These are phyloP conservation scores for Zalophus californianus DNA, from an alignment of 2,797 vertebrate genomes.

Conservation along the genomic window DNA sequence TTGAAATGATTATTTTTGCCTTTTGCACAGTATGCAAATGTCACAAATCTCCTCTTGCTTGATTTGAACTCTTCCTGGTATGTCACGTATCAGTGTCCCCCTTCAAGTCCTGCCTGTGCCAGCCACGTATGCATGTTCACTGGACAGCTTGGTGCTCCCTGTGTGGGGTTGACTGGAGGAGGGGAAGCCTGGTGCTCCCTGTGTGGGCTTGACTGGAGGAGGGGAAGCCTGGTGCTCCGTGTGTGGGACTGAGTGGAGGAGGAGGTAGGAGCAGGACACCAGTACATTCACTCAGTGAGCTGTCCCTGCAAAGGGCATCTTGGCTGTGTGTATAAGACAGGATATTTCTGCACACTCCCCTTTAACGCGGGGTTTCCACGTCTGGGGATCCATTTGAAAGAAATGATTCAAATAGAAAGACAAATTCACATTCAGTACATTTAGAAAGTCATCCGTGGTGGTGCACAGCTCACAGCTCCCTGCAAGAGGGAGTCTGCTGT, in stretches of 20 bases:
- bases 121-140: fast-evolving
- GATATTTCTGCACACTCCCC: too few relatives aligned
- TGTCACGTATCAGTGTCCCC: not conserved
- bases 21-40: not conserved
- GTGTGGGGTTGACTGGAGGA: not conserved
- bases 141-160: not conserved
- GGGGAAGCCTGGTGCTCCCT: not conserved
- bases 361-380: not conserved
- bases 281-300: fast-evolving
- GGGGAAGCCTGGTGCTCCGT: not conserved
- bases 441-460: not conserved
- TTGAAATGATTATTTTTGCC: not conserved
- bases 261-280: not conserved
- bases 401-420: not conserved
- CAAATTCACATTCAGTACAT: not conserved
- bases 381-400: not conserved
- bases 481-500: not conserved
- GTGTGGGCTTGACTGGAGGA: not conserved
- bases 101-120: not conserved
- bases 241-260: not conserved
- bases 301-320: not conserved
- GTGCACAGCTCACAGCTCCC: not conserved
- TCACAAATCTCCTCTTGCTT: not conserved
- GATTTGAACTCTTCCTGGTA: not conserved
- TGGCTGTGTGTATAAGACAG: not conserved